Evolutionary conservation across 2,113 vertebrate genomes (phyloP), one percentile per base, ranked within the genome.

Genomic region (Dunckerocampus dactyliophorus): DNA sequence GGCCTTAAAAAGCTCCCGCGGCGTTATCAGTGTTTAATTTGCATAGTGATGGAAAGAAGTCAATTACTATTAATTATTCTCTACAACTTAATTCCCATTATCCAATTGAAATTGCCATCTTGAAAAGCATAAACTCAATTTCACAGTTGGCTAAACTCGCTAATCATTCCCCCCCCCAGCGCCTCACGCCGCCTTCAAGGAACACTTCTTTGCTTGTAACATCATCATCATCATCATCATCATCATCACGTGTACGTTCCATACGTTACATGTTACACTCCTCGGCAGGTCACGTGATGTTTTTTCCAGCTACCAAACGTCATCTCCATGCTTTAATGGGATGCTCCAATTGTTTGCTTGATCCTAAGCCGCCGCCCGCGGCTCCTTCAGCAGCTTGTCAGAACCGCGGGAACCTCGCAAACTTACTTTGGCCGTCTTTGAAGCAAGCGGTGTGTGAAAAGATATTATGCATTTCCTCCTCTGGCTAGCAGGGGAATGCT

Each of bases 41-140:
- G 88, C 85, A 88, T 86, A 85, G 82, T 88, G 86, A 83, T 87
- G 83, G 86, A 86, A 88, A 77, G 81, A 86, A 88, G 86, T 89
- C 84, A 89, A 87, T 86, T 88, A 85, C 83, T 82, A 88, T 85
- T 86, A 88, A 89, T 88, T 88, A 83, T 89, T 88, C 85, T 84
- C 85, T 87, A 87, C 83, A 85, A 88, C 84, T 89, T 88, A 86
- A 89, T 88, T 82, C 82, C 88, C 86, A 88, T 88, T 88, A 89
- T 88, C 88, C 77, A 84, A 87, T 87, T 86, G 85, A 89, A 88
- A 88, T 86, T 76, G 76, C 77, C 73, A 84, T 90, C 85, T 88
- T 85, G 81, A 86, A 89, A 87, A 88, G 85, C 85, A 89, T 90
- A 85, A 88, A 88, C 79, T 85, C 85, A 89, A 89, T 90, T 89